Conservation (phyloP, 2,113 vertebrate species). For the Periophthalmus modestus region DNA sequence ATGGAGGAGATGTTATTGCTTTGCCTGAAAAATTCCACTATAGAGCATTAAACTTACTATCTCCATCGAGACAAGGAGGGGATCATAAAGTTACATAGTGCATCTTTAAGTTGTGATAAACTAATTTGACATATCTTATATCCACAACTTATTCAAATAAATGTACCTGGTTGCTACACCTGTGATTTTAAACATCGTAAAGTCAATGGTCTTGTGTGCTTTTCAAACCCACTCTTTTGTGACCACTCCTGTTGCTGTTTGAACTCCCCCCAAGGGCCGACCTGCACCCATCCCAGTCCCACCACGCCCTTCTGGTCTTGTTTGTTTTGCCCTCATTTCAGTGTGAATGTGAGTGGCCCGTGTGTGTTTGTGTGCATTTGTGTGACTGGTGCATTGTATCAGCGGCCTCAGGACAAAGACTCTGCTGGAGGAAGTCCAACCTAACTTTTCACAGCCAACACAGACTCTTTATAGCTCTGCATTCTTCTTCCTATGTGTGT, state of each 20-base stretch:
- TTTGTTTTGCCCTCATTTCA: conserved; percentile 76
- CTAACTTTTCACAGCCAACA: conserved; percentile 57
- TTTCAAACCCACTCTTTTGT: conserved; percentile 61
- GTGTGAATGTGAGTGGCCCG: conserved; percentile 44
- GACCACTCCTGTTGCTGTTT: conserved; percentile 56
- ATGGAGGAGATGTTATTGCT: no score
- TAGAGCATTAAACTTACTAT: no score
- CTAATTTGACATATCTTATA: neutral
- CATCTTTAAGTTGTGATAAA: neutral
- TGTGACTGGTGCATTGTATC: conserved; percentile 43
- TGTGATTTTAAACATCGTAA: neutral
- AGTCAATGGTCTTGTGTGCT: conserved; percentile 19
- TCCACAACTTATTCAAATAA: neutral
- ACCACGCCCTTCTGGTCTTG: conserved; percentile 53
- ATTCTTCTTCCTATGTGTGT: neutral
- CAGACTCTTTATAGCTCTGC: conserved; percentile 47
- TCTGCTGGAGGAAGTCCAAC: conserved; percentile 58
- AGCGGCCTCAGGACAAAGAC: conserved; percentile 56
- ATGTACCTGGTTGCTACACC: neutral
- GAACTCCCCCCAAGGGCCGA: conserved; percentile 66
- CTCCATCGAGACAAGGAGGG: no score
- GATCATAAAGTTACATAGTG: no score
- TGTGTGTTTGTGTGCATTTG: conserved; percentile 21
- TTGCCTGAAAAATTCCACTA: no score
- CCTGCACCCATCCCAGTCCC: conserved; percentile 38